Percentiles rank a stretch among this genome's conserved stretches.
phyloP scores from a whole-genome alignment of 1,140 invertebrate species.

The Babylonia areolata region DNA sequence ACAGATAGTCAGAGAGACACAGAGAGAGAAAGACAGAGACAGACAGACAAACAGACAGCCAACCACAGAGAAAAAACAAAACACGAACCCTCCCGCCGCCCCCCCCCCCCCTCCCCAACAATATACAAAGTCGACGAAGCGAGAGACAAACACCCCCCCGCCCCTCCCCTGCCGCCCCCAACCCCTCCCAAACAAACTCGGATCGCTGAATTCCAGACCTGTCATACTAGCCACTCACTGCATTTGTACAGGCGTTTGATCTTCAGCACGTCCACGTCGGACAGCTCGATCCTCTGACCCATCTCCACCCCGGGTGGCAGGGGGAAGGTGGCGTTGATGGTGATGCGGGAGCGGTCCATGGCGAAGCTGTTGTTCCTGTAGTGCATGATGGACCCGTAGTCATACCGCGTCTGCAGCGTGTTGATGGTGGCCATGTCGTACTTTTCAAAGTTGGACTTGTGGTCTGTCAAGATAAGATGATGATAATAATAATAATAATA shows the following conservation, averaged over 20 bases:
- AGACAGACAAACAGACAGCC: not conserved
- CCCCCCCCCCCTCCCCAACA: too few species aligned
- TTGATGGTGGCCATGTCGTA: conserved; percentile 52
- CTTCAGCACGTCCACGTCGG: conserved; percentile 63
- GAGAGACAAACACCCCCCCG: too few species aligned
- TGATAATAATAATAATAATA: not conserved
- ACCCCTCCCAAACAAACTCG: too few species aligned
- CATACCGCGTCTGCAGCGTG: conserved; percentile 67
- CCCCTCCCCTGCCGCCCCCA: too few species aligned
- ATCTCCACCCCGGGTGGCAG: conserved; percentile 55
- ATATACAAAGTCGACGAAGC: too few species aligned
- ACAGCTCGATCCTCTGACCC: conserved; percentile 69
- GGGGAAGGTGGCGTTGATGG: conserved; percentile 69
- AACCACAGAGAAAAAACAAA: not conserved
- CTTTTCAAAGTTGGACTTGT: conserved; percentile 48
- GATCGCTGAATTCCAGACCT: too few species aligned
- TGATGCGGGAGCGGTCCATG: conserved; percentile 69
- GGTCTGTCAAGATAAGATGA: conserved; percentile 21
- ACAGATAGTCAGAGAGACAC: not conserved
- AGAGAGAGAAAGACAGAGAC: conserved; percentile 2
- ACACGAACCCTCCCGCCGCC: too few species aligned
- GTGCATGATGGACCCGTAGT: conserved; percentile 77
- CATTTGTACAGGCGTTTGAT: conserved; percentile 67
- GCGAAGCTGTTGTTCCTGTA: conserved; percentile 76
- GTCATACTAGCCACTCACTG: conserved; percentile 22